Percentiles rank a stretch among this genome's conserved stretches.
phyloP scores from a whole-genome alignment of 2,888 invertebrate species.

The Thymelicus acteon region DNA sequence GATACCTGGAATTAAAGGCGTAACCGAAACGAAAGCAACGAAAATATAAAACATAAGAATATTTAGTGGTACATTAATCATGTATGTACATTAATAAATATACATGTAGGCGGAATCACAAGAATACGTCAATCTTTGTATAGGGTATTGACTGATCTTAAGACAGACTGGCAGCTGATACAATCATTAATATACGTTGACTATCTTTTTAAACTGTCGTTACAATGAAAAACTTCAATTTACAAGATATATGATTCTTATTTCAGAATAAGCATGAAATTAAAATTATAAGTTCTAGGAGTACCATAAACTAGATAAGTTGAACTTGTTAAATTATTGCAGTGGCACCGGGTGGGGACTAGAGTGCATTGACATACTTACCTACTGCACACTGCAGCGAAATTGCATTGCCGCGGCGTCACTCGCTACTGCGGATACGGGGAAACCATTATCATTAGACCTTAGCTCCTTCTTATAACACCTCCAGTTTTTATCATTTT shows the following conservation, averaged over 20 bases:
- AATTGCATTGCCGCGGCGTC: slow-evolving; percentile 74
- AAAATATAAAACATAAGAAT: background rate
- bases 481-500: slow-evolving; percentile 6
- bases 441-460: slow-evolving; percentile 61
- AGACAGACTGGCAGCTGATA: too few relatives aligned
- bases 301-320: slow-evolving; percentile 60
- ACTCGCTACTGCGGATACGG: slow-evolving; percentile 66
- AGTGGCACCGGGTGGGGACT: slow-evolving; percentile 71
- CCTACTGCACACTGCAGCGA: slow-evolving; percentile 80
- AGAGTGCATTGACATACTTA: slow-evolving; percentile 83
- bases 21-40: background rate
- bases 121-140: too few relatives aligned
- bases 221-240: too few relatives aligned
- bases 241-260: background rate
- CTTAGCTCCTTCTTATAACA: slow-evolving; percentile 50
- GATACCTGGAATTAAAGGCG: background rate
- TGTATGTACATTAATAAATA: background rate
- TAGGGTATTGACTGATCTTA: too few relatives aligned
- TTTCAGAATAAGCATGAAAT: background rate
- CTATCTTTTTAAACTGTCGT: too few relatives aligned
- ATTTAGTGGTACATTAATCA: background rate
- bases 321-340: slow-evolving; percentile 78
- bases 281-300: too few relatives aligned
- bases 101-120: too few relatives aligned
- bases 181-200: too few relatives aligned